Percentiles rank a stretch among this genome's conserved stretches.
Evolutionary conservation across 2,888 invertebrate species (phyloP).

Genomic region (Cabera pusaria): DNA sequence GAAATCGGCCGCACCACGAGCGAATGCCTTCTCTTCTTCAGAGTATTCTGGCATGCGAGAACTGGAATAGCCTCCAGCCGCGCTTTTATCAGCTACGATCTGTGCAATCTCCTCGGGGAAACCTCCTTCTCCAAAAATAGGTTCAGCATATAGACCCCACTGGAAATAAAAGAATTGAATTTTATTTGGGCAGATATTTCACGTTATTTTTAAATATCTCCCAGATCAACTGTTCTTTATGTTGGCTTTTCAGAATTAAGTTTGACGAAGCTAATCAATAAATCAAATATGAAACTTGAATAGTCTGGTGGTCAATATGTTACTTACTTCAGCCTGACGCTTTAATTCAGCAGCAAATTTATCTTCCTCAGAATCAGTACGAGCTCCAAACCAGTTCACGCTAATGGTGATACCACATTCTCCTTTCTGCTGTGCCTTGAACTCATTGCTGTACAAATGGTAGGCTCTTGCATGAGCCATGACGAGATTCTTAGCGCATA

Average conservation of each 20-base stretch:
- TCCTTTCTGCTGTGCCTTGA: slow-evolving; percentile 24
- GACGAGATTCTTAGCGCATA: slow-evolving; percentile 34
- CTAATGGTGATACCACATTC: slow-evolving; percentile 29
- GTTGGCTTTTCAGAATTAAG: too few species aligned
- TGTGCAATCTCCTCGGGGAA: slow-evolving; percentile 74
- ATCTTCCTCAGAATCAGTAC: too few species aligned
- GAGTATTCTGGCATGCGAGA: slow-evolving; percentile 75
- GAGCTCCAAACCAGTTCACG: slow-evolving; percentile 41
- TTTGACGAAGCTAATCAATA: too few species aligned
- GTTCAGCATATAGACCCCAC: slow-evolving; percentile 74
- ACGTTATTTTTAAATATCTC: too few species aligned
- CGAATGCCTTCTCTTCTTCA: slow-evolving; percentile 54
- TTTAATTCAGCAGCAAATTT: too few species aligned
- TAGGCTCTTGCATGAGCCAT: slow-evolving; percentile 74
- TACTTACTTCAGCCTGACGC: too few species aligned
- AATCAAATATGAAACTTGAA: too few species aligned
- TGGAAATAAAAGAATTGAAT: slow-evolving; percentile 42
- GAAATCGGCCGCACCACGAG: slow-evolving; percentile 59
- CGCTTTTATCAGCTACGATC: slow-evolving; percentile 67
- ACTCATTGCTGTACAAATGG: too few species aligned
- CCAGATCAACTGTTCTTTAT: too few species aligned
- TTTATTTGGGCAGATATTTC: too few species aligned
- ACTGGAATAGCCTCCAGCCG: slow-evolving; percentile 57
- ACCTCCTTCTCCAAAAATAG: slow-evolving; percentile 77
- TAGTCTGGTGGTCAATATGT: too few species aligned